A percentile compares a stretch with the other conserved stretches of the same genome.
These are phyloP conservation scores for Diorhabda elongata DNA, from an alignment of 1,140 invertebrate genomes.

Conservation along the genomic window DNA sequence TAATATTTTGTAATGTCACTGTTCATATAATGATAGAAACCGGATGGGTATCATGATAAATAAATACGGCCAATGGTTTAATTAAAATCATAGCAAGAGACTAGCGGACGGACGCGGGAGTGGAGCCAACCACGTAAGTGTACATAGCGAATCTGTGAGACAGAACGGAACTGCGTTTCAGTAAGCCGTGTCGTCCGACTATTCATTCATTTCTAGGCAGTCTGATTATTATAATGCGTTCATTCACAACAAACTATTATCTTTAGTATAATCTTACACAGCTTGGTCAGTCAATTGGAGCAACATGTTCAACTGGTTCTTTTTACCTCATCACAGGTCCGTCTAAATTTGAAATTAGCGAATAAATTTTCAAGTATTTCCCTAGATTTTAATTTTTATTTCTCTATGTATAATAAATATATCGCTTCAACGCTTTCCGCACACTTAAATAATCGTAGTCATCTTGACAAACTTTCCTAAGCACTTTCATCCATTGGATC, in stretches of 20 bases:
- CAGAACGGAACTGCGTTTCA: slow-evolving; percentile 30
- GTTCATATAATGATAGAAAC: slow-evolving; percentile 11
- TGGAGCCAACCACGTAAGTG: not conserved
- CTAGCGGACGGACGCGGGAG: slow-evolving; percentile 7
- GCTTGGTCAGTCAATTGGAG: slow-evolving; percentile 19
- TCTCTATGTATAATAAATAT: too few relatives aligned
- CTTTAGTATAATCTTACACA: slow-evolving; percentile 18
- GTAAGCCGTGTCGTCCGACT: slow-evolving; percentile 27
- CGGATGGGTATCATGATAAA: slow-evolving; percentile 20
- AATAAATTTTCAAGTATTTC: too few relatives aligned
- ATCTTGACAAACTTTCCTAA: too few relatives aligned
- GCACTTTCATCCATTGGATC: too few relatives aligned
- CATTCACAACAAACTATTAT: slow-evolving; percentile 29
- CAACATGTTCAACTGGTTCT: slow-evolving; percentile 15
- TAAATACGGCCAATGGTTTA: slow-evolving; percentile 22
- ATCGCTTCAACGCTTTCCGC: too few relatives aligned
- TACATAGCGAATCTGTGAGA: slow-evolving; percentile 14
- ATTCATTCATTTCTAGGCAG: slow-evolving; percentile 30
- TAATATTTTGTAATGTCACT: slow-evolving; percentile 1
- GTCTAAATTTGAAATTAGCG: not conserved
- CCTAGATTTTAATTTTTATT: too few relatives aligned
- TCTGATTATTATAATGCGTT: slow-evolving; percentile 26
- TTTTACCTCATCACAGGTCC: not conserved
- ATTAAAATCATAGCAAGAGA: slow-evolving; percentile 25
- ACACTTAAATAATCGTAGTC: too few relatives aligned